Percentiles rank a stretch among this genome's conserved stretches.
Evolutionary conservation across 2,888 invertebrate genomes (phyloP).

Genomic region (Alviniconcha strummeri): DNA sequence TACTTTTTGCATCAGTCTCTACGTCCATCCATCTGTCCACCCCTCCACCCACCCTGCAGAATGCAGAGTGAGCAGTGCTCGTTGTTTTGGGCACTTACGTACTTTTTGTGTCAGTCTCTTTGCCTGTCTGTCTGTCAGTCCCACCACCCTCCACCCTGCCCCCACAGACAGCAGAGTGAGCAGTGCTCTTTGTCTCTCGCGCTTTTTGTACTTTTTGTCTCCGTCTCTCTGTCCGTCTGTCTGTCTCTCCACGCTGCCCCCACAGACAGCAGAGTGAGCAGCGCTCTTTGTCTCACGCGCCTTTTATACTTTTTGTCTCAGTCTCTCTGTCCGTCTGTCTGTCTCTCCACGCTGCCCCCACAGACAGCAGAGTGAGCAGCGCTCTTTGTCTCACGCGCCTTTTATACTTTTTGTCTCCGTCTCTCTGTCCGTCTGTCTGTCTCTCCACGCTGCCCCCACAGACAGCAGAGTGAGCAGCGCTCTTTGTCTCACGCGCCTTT

Average conservation of each 20-base stretch:
- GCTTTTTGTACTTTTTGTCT: background rate
- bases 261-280: too few relatives aligned
- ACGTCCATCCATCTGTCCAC: background rate
- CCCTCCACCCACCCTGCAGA: background rate
- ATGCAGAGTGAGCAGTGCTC: too few relatives aligned
- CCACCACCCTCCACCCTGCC: background rate
- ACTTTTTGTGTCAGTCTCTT: background rate
- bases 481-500: background rate
- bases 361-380: too few relatives aligned
- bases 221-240: background rate
- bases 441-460: background rate
- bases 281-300: background rate
- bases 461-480: too few relatives aligned
- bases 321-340: background rate
- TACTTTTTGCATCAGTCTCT: background rate
- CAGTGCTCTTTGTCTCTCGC: too few relatives aligned
- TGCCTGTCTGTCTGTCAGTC: background rate
- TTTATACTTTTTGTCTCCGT: background rate
- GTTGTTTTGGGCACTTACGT: background rate
- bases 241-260: background rate
- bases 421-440: background rate
- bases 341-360: background rate
- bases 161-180: too few relatives aligned
- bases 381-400: too few relatives aligned
- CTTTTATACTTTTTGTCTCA: background rate